A percentile compares a stretch with the other conserved stretches of the same genome.
phyloP scores from a whole-genome alignment of 2,113 vertebrate species.

The Vireo altiloquus region DNA sequence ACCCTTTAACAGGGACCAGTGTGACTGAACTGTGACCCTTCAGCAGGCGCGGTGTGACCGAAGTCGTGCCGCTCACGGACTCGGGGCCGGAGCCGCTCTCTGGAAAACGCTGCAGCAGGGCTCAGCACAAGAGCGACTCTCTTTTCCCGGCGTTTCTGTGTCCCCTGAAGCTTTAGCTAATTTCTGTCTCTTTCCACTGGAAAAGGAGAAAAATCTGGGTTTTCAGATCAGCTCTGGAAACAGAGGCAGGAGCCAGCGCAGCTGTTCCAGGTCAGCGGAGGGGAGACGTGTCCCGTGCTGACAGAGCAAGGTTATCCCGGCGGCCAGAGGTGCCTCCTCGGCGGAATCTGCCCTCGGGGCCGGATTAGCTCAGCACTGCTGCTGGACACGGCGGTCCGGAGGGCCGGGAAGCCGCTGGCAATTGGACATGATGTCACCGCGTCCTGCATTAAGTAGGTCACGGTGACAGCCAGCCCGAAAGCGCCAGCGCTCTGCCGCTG shows the following conservation, averaged over 20 bases:
- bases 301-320: not conserved
- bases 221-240: conserved; percentile 20
- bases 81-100: not conserved
- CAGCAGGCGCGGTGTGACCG: not conserved
- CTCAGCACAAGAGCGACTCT: not conserved
- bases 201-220: conserved; percentile 20
- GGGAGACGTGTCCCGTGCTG: not conserved
- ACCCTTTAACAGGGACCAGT: accelerated
- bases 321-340: not conserved
- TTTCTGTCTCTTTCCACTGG: not conserved
- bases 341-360: not conserved
- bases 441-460: conserved; percentile 1
- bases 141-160: not conserved
- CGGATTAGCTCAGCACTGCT: not conserved
- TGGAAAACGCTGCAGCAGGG: not conserved
- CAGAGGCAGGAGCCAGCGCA: not conserved
- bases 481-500: not conserved
- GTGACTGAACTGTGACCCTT: too few species aligned
- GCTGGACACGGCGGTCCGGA: not conserved
- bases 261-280: not conserved
- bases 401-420: not conserved
- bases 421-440: not conserved
- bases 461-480: not conserved
- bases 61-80: not conserved
- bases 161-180: not conserved